These are phyloP conservation scores for Ichneumon xanthorius DNA, from an alignment of 2,888 invertebrate genomes.

Conservation along the genomic window DNA sequence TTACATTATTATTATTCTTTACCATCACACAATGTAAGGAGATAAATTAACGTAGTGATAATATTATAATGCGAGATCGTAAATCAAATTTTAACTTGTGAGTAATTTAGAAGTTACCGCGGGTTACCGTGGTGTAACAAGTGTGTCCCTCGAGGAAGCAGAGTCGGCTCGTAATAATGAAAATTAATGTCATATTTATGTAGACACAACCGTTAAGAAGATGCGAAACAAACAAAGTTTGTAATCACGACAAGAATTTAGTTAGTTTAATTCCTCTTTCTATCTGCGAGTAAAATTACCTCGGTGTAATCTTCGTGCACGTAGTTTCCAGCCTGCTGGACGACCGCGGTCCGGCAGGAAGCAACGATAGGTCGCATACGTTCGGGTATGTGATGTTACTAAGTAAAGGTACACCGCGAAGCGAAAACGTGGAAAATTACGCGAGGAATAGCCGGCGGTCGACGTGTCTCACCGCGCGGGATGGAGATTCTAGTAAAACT, in stretches of 20 bases:
- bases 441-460: neutral
- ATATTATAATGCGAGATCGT: slow-evolving; percentile 32
- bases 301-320: slow-evolving; percentile 24
- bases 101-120: slow-evolving; percentile 33
- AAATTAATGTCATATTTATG: neutral
- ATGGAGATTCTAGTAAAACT: slow-evolving; percentile 18
- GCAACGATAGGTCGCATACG: slow-evolving; percentile 10
- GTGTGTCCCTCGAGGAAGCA: slow-evolving; percentile 4
- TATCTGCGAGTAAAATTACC: slow-evolving; percentile 13
- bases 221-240: neutral
- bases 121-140: slow-evolving; percentile 12
- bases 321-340: neutral
- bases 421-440: too few relatives aligned
- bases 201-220: neutral
- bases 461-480: neutral
- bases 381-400: neutral
- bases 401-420: neutral
- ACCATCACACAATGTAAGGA: neutral
- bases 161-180: slow-evolving; percentile 8
- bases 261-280: slow-evolving; percentile 9
- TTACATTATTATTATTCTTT: slow-evolving; percentile 9
- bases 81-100: slow-evolving; percentile 40
- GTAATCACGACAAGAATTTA: neutral
- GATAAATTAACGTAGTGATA: slow-evolving; percentile 22
- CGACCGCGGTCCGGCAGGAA: neutral